These are phyloP conservation scores for Pelochelys cantorii DNA, from an alignment of 2,797 vertebrate species.

Conservation along the genomic window DNA sequence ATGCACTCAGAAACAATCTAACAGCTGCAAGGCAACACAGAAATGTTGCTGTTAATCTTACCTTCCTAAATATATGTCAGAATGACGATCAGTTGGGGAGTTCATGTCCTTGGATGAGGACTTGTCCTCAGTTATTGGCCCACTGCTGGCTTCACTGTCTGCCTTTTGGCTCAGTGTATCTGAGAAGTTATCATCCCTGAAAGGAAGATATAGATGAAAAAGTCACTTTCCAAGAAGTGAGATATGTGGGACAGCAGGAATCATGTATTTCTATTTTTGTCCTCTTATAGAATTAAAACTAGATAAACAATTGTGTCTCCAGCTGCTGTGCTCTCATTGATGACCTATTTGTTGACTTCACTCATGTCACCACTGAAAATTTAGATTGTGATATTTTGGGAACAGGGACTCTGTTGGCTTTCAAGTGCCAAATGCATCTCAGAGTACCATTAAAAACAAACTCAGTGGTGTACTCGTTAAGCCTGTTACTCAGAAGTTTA, in stretches of 20 bases:
- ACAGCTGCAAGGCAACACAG: background rate
- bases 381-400: background rate
- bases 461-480: conserved; percentile 1
- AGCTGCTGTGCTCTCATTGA: conserved; percentile 2
- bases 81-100: conserved; percentile 90
- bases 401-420: conserved; percentile 8
- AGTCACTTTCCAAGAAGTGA: background rate
- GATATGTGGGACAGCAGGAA: background rate
- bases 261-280: conserved; percentile 17
- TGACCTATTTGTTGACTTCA: conserved; percentile 10
- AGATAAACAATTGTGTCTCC: background rate
- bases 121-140: conserved; percentile 92
- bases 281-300: conserved; percentile 4
- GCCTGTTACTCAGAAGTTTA: background rate
- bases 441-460: conserved; percentile 9
- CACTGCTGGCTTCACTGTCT: conserved; percentile 97
- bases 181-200: conserved; percentile 97
- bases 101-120: conserved; percentile 92
- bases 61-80: conserved; percentile 91
- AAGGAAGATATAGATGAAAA: background rate
- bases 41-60: conserved; percentile 54
- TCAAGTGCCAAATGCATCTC: background rate
- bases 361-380: background rate
- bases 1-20: background rate
- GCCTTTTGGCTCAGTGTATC: conserved; percentile 98